Evolutionary conservation across 2,888 invertebrate species (phyloP), one percentile per base, ranked within the genome.

Genomic region (Leucophenga montana): DNA sequence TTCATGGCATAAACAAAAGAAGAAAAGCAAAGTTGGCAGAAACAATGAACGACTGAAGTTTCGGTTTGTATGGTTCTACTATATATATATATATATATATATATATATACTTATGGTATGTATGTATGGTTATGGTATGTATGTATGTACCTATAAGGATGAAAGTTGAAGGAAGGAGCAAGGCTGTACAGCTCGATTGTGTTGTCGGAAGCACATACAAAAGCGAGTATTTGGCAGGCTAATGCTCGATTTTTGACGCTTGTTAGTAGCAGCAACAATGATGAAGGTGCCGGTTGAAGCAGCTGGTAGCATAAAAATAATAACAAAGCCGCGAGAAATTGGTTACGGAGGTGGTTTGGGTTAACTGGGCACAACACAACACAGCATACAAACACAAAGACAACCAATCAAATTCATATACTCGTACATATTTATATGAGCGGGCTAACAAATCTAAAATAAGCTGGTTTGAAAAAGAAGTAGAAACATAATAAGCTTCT

Each of bases 161-260:
- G n/a, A 27, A 3, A 4, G 27, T 3, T 27, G 11, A 3, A 8
- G 39, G 4, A 39, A 39, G 39, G 9, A 11, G 39, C 11, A 39
- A 33, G 44, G 39, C 39, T 18, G 16, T 56, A 39, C 39, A 39
- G 39, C 11, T 39, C 39, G 9, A 39, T 39, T 61, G 39, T 61
- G 61, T 39, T 39, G 61, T 61, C 61, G 61, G 61, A 61, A 61
- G 61, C 61, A 11, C n/a, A n/a, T n/a, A 61, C 61, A 61, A 39
- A 61, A 61, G 44, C 33, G 39, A 39, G 22, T 39, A 8, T 39
- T 61, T 61, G 61, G 61, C 61, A 61, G 61, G 44, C 66, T 66
- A 66, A 44, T 66, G 56, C 66, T 66, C 56, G 54, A 66, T 44
- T 56, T 66, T 56, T 66, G 66, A 66, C 66, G 66, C 66, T 66